phyloP scores from a whole-genome alignment of 2,113 vertebrate genomes.

The Limnothrissa miodon region DNA sequence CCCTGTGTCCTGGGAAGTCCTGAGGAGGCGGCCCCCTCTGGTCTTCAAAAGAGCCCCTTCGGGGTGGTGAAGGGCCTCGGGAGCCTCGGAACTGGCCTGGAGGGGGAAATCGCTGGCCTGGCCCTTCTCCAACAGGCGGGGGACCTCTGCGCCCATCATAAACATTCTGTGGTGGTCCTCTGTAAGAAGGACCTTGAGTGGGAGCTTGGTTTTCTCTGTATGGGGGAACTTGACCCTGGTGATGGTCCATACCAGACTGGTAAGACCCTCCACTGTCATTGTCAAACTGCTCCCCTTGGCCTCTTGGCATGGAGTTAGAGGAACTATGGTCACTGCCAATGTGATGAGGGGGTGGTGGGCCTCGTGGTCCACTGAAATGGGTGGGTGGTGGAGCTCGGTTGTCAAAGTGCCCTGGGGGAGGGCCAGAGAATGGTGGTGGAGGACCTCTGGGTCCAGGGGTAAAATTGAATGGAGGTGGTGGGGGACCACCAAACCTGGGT shows the following conservation, averaged over 20 bases:
- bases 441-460: conserved; percentile 79
- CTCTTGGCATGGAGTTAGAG: conserved; percentile 55
- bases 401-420: conserved; percentile 71
- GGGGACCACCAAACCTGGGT: conserved; percentile 77
- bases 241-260: conserved; percentile 57
- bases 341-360: conserved; percentile 70
- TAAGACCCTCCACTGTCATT: conserved; percentile 58
- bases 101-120: conserved; percentile 63
- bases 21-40: conserved; percentile 72
- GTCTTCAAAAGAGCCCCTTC: conserved; percentile 85
- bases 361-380: conserved; percentile 77
- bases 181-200: conserved; percentile 54
- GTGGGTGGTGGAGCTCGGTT: conserved; percentile 74
- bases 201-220: conserved; percentile 62
- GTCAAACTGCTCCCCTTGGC: conserved; percentile 58
- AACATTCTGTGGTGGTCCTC: conserved; percentile 62
- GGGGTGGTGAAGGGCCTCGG: conserved; percentile 71
- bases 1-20: conserved; percentile 77
- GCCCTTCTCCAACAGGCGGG: conserved; percentile 55
- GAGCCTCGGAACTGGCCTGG: conserved; percentile 77
- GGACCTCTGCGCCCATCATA: conserved; percentile 76
- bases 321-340: conserved; percentile 75
- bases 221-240: conserved; percentile 49
- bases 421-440: conserved; percentile 65
- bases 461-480: conserved; percentile 80